A percentile compares a stretch with the other conserved stretches of the same genome.
Evolutionary conservation across 2,797 vertebrate species (phyloP).

Genomic region (Agapornis canus): DNA sequence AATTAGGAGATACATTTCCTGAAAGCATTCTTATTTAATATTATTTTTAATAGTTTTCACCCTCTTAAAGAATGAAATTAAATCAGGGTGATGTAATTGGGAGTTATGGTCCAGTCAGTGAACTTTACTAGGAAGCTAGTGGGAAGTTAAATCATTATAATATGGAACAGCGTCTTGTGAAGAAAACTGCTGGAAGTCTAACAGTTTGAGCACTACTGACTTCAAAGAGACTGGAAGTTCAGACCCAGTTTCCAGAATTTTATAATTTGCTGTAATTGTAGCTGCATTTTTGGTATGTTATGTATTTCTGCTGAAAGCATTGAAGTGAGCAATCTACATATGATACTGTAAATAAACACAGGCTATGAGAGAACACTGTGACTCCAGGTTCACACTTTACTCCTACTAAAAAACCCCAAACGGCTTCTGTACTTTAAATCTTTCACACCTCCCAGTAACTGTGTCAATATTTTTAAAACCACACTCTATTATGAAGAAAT

Average conservation of each 20-base stretch:
- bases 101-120: slow-evolving; percentile 4
- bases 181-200: slow-evolving; percentile 39
- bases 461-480: not conserved
- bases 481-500: not conserved
- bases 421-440: not conserved
- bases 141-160: slow-evolving; percentile 36
- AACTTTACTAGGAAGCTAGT: slow-evolving; percentile 7
- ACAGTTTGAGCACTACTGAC: not conserved
- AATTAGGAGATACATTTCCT: not conserved
- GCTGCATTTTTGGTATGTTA: not conserved
- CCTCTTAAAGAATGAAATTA: not conserved
- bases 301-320: not conserved
- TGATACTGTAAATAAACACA: slow-evolving; percentile 7
- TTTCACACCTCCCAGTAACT: slow-evolving; percentile 1
- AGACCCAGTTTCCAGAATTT: not conserved
- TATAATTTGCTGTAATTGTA: slow-evolving; percentile 29
- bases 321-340: not conserved
- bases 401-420: not conserved
- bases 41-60: not conserved
- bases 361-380: not conserved
- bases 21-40: not conserved
- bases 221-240: slow-evolving; percentile 36
- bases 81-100: slow-evolving; percentile 1
- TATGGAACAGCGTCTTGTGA: not conserved
- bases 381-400: not conserved